Evolutionary conservation across 2,797 vertebrate genomes (phyloP).

Genomic region (Myotis findleyi): DNA sequence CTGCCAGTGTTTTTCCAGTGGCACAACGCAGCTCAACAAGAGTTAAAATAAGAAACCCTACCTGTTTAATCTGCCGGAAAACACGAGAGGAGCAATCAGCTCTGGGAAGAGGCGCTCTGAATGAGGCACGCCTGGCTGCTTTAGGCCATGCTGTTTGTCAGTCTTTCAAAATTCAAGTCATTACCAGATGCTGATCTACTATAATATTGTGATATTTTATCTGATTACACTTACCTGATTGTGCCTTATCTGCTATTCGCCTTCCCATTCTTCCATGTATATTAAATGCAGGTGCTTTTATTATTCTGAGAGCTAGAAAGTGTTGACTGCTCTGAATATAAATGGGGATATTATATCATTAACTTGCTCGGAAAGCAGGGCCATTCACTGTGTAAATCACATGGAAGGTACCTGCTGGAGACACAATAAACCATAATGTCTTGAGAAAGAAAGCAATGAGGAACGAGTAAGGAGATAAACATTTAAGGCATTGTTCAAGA

Average conservation of each 20-base stretch:
- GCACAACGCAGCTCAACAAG: conserved; percentile 77
- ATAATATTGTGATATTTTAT: conserved; percentile 94
- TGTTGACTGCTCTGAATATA: conserved; percentile 92
- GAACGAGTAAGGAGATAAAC: conserved; percentile 88
- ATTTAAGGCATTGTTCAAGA: conserved; percentile 88
- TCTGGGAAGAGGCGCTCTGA: conserved; percentile 86
- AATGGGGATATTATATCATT: conserved; percentile 95
- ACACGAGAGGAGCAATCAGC: conserved; percentile 88
- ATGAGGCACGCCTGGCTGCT: conserved; percentile 87
- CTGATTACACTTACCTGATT: conserved; percentile 95
- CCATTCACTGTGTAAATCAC: conserved; percentile 90
- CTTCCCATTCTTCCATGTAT: conserved; percentile 92
- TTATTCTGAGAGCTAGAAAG: conserved; percentile 90
- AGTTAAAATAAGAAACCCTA: conserved; percentile 87
- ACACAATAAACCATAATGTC: conserved; percentile 90
- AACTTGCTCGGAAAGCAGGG: conserved; percentile 89
- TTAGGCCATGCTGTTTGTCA: conserved; percentile 89
- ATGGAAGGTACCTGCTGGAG: conserved; percentile 86
- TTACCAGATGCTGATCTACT: conserved; percentile 91
- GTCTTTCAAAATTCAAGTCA: conserved; percentile 90
- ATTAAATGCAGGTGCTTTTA: conserved; percentile 95
- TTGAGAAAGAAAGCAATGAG: conserved; percentile 88
- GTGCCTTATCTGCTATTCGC: conserved; percentile 92
- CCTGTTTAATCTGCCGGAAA: conserved; percentile 88
- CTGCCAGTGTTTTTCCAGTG: conserved; percentile 68